These are phyloP conservation scores for Taxidea taxus DNA, from an alignment of 2,113 vertebrate genomes.

Conservation along the genomic window DNA sequence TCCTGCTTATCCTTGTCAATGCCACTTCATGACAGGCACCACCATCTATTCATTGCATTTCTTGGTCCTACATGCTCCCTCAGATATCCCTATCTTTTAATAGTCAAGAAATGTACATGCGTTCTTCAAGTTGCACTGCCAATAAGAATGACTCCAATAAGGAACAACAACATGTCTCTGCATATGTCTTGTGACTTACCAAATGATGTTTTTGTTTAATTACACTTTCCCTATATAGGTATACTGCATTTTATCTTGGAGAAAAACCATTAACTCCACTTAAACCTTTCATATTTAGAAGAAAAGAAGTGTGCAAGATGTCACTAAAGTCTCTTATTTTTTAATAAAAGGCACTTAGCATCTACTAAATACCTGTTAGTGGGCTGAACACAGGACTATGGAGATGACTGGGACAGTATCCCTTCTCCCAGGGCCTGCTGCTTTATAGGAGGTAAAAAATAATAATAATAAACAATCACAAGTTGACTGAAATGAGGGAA, in stretches of 20 bases:
- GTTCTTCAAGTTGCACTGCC: neutral
- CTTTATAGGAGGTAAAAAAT: neutral
- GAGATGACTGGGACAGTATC: neutral
- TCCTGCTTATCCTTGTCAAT: neutral
- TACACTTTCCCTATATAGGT: neutral
- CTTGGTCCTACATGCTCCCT: neutral
- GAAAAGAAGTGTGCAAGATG: neutral
- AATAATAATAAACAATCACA: neutral
- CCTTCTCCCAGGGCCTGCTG: neutral
- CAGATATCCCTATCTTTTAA: neutral
- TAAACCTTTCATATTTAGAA: neutral
- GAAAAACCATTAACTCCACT: neutral
- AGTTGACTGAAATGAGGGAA: neutral
- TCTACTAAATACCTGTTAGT: neutral
- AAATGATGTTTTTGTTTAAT: neutral
- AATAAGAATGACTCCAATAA: neutral
- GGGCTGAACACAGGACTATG: neutral
- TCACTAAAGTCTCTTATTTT: neutral
- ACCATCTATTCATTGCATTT: too few species aligned
- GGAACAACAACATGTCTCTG: rapidly evolving
- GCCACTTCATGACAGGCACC: neutral
- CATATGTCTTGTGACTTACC: too few species aligned
- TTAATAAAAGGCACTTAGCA: neutral
- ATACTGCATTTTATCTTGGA: neutral
- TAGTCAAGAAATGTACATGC: neutral